Evolutionary conservation across 2,888 invertebrate genomes (phyloP).

Genomic region (Empis livida): DNA sequence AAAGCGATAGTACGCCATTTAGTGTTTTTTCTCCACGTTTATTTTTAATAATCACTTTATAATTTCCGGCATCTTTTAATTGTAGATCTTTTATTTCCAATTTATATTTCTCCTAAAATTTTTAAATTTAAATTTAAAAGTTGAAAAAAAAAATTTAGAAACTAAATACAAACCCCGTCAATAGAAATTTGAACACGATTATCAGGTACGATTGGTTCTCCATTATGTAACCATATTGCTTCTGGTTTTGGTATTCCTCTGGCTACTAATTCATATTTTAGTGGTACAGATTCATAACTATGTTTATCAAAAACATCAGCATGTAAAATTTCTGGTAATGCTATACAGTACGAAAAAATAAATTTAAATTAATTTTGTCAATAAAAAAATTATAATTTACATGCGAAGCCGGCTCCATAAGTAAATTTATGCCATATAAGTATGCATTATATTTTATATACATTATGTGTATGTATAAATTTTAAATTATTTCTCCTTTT

Average conservation of each 20-base stretch:
- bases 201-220: conserved; percentile 53
- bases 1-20: conserved; percentile 59
- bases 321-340: conserved; percentile 60
- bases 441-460: too few relatives aligned
- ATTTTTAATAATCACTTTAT: conserved; percentile 71
- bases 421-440: too few relatives aligned
- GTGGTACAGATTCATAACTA: conserved; percentile 67
- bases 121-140: background rate
- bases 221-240: conserved; percentile 67
- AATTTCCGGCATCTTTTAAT: conserved; percentile 63
- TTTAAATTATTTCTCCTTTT: too few relatives aligned
- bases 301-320: conserved; percentile 61
- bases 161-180: conserved; percentile 38
- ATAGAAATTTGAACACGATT: conserved; percentile 48
- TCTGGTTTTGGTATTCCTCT: conserved; percentile 64
- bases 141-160: background rate
- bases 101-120: conserved; percentile 47
- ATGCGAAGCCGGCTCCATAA: too few relatives aligned
- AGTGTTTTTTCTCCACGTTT: conserved; percentile 65
- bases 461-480: too few relatives aligned
- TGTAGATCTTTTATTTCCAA: conserved; percentile 58
- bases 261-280: conserved; percentile 65
- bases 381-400: too few relatives aligned
- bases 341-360: conserved; percentile 13
- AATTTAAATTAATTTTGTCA: too few relatives aligned